Base-by-base conservation (phyloP, 1,140 invertebrate species). In the Trichonephila inaurata region DNA sequence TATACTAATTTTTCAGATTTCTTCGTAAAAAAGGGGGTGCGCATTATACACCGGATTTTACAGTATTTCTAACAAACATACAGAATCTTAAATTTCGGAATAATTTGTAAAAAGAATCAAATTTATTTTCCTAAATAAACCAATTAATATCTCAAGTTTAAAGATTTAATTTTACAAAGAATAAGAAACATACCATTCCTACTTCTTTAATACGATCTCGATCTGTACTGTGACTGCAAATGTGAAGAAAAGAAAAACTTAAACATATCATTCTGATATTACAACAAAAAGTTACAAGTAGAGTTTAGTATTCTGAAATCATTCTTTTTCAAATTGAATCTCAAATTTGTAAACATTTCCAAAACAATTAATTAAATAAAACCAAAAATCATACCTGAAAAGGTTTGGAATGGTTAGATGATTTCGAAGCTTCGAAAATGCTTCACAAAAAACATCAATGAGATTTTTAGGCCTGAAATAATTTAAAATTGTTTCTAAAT, bases 391-490 rank as follows among this genome's bases (percentile, higher is more conserved):
- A 16, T 18, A 92, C 91, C 91, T 72, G 83, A 95, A 94, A 2
- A 95, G 64, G 87, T 94, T 94, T 14, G 95, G 95, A 44, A 95
- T 87, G 16, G 94, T 95, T 33, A 95, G 89, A 72, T 95, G 95
- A 58, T 95, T 94, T 72, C 95, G 94, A 0, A 95, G 69, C 40
- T 95, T 83, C 6, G 82, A 82, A 92, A 95, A 96, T 16, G 95
- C 91, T 69, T 95, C 89, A 33, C 95, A 60, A 93, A 94, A 96
- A 0, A 95, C 89, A 77, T 95, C 95, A 40, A 94, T 62, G 21
- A 96, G 86, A 69, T 94, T 95, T 21, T 90, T 83, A 21, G 95
- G 95, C 95, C 95, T 95, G 87, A 60, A 94, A 94, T 85, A 21
- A 1, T 51, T 51, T 18, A n/a, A 82, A 40, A 82, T 44, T 21